Percentiles rank a stretch among this genome's conserved stretches.
Evolutionary conservation across 2,113 vertebrate species (phyloP).

Genomic region (Puma concolor): DNA sequence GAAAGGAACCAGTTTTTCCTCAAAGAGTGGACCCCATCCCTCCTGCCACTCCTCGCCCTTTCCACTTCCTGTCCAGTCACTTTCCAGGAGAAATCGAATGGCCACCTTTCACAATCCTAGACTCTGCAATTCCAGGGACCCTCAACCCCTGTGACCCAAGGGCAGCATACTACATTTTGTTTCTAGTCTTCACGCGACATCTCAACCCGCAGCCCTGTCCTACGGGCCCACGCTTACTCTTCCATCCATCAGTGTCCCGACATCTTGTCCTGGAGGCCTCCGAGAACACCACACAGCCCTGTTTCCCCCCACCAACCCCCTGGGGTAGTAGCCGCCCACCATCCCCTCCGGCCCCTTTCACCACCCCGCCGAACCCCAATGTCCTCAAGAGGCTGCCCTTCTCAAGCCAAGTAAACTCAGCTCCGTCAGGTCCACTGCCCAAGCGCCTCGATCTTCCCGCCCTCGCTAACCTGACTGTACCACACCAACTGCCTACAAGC

Average conservation of each 20-base stretch:
- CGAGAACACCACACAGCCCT: fast-evolving
- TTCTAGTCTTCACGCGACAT: background rate
- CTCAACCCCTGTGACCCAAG: background rate
- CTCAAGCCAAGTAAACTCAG: background rate
- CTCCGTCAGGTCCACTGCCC: background rate
- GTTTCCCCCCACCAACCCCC: background rate
- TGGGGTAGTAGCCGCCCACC: background rate
- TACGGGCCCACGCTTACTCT: background rate
- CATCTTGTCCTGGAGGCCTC: background rate
- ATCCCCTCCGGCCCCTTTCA: background rate
- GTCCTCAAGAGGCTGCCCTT: background rate
- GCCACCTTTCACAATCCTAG: background rate
- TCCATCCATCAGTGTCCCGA: background rate
- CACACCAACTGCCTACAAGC: background rate
- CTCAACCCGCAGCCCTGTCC: background rate
- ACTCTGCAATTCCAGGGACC: background rate
- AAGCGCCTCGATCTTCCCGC: background rate
- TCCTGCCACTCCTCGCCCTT: background rate
- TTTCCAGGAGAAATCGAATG: background rate
- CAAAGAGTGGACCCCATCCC: background rate
- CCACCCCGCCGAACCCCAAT: background rate
- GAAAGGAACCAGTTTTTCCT: background rate
- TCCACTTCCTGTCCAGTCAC: background rate
- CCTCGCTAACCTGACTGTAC: background rate
- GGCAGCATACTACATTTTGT: background rate